These are phyloP conservation scores for Macropus fuliginosus DNA, from an alignment of 2,797 vertebrate species.

Conservation along the genomic window DNA sequence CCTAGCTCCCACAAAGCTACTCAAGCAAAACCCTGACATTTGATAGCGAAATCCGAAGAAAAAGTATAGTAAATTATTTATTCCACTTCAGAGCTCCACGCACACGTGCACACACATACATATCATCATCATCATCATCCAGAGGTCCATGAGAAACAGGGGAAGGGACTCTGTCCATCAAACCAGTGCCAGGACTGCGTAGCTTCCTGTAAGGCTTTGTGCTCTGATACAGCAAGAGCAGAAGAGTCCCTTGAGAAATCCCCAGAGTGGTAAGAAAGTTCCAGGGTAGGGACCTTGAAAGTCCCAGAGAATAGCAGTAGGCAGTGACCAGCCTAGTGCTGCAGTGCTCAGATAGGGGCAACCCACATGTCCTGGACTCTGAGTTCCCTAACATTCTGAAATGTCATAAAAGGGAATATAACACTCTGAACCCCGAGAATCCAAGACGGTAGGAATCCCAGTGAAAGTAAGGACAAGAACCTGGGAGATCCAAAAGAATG, in stretches of 20 bases:
- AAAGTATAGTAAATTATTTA: neutral
- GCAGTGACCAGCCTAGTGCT: neutral
- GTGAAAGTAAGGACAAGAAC: neutral
- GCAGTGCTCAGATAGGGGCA: neutral
- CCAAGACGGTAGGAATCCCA: neutral
- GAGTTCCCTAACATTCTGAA: neutral
- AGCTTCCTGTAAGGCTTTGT: neutral
- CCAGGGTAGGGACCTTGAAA: neutral
- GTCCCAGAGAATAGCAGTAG: neutral
- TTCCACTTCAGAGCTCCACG: neutral
- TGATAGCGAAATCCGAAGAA: neutral
- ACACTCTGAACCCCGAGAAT: neutral
- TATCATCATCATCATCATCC: neutral
- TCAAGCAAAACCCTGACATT: neutral
- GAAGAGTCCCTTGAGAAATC: neutral
- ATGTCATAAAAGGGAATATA: neutral
- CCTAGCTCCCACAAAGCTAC: neutral
- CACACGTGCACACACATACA: fast-evolving
- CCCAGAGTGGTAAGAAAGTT: neutral
- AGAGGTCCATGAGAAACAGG: neutral
- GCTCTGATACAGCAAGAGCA: neutral
- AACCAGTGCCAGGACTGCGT: neutral
- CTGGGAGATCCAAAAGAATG: neutral
- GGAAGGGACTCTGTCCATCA: neutral
- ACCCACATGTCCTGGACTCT: neutral